Base-by-base conservation (phyloP, 1,140 invertebrate genomes). In the Nymphalis io region DNA sequence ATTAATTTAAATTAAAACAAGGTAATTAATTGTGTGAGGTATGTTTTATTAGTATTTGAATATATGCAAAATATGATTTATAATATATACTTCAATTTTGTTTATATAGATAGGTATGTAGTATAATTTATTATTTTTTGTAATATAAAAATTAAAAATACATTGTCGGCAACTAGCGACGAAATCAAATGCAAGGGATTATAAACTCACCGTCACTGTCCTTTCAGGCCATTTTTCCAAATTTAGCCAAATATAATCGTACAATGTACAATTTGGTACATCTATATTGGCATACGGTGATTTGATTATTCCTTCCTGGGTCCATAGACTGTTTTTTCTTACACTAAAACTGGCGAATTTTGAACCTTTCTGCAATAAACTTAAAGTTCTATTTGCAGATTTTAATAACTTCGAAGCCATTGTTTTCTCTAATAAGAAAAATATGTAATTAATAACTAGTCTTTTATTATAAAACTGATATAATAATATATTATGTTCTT, bases 181-280 rank as follows among this genome's bases (percentile, higher is more conserved):
- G 27, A 8, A 5, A 33, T 33, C 1, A 2, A 8, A 33, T 33
- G 1, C 46, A 48, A 0, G 18, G 46, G 16, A 20, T 18, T 48
- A 8, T 18, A 18, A n/a, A 93, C 93, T 92, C 84, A 96, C 95
- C 79, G 94, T 72, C 20, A 94, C 93, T 0, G 93, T 92, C 67
- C 92, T 92, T 55, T 95, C 91, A 0, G 93, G 88, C 92, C 93
- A 95, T 80, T 92, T 92, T 1, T 94, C 93, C 13, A 94, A 73
- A 78, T 94, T 92, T 20, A 92, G 82, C 94, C 94, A 96, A 1
- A 95, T 81, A 68, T 93, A 95, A 53, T 96, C 94, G n/a, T 93
- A 88, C 13, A 95, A n/a, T 0, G 92, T 92, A 0, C 87, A 72
- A 68, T 94, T 92, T 0, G 93, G 94, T 57, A 93, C 84, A 13